Conservation (phyloP, 2,797 vertebrate species). For the Argentina silus region DNA sequence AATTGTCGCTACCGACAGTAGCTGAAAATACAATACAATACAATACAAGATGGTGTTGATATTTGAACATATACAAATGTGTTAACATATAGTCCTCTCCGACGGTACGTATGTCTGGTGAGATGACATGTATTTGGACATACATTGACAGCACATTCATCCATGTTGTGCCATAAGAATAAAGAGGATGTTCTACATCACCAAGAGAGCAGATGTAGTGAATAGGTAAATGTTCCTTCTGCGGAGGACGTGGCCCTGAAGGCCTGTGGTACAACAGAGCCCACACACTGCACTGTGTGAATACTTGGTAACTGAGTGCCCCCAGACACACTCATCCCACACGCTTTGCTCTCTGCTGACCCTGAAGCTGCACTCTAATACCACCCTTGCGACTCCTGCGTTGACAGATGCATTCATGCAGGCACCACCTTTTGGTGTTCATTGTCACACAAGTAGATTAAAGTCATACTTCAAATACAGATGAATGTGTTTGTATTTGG, state of each 20-base stretch:
- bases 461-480: slow-evolving; percentile 56
- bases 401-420: slow-evolving; percentile 58
- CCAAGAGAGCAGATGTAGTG: neutral
- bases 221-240: slow-evolving; percentile 22
- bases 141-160: neutral
- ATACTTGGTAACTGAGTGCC: slow-evolving; percentile 31
- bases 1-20: too few species aligned
- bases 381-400: slow-evolving; percentile 46
- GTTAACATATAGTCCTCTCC: too few species aligned
- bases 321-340: slow-evolving; percentile 46
- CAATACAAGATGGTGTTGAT: too few species aligned
- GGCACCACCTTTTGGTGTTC: slow-evolving; percentile 54
- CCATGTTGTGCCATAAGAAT: neutral
- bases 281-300: slow-evolving; percentile 18
- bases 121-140: too few species aligned
- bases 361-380: slow-evolving; percentile 27
- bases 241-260: slow-evolving; percentile 21
- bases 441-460: slow-evolving; percentile 58
- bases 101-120: too few species aligned
- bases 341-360: slow-evolving; percentile 11
- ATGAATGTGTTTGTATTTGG: slow-evolving; percentile 53
- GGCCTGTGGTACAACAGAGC: slow-evolving; percentile 22
- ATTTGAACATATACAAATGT: too few species aligned
- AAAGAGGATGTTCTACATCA: neutral
- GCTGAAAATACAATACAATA: neutral